phyloP scores from a whole-genome alignment of 2,888 invertebrate genomes.

The Metallyticus violacea region DNA sequence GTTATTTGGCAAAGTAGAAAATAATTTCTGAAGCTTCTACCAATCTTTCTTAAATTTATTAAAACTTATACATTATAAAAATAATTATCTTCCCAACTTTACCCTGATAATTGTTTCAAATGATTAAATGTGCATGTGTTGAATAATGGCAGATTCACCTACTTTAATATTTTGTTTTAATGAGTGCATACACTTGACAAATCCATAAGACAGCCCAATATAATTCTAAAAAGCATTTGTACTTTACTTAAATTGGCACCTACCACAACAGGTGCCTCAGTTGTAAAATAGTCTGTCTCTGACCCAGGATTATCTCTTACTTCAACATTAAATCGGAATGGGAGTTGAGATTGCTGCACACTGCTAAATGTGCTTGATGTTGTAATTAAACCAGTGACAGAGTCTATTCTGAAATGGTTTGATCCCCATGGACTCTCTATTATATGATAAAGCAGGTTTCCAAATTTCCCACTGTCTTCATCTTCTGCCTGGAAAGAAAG shows the following conservation, averaged over 20 bases:
- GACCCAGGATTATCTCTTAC: slow-evolving; percentile 73
- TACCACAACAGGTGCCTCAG: slow-evolving; percentile 64
- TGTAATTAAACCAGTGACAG: slow-evolving; percentile 71
- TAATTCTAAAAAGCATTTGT: too few relatives aligned
- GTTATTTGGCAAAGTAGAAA: too few relatives aligned
- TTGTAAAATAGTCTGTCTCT: slow-evolving; percentile 59
- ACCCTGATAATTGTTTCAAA: too few relatives aligned
- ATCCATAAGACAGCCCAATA: too few relatives aligned
- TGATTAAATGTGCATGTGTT: too few relatives aligned
- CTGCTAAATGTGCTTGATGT: slow-evolving; percentile 72
- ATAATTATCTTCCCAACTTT: too few relatives aligned
- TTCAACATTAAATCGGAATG: slow-evolving; percentile 70
- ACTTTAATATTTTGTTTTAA: too few relatives aligned
- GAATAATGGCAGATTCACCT: too few relatives aligned
- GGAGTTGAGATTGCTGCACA: slow-evolving; percentile 59
- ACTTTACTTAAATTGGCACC: slow-evolving; percentile 41
- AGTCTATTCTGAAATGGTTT: slow-evolving; percentile 70
- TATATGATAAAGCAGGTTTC: slow-evolving; percentile 68
- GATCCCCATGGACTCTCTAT: slow-evolving; percentile 45
- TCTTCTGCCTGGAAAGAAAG: slow-evolving; percentile 67
- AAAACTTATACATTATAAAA: too few relatives aligned
- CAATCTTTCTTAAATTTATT: too few relatives aligned
- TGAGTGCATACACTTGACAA: too few relatives aligned
- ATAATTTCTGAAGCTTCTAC: too few relatives aligned
- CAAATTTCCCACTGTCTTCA: slow-evolving; percentile 79